These are phyloP conservation scores for Coluber constrictor DNA, from an alignment of 2,797 vertebrate species.

Conservation along the genomic window DNA sequence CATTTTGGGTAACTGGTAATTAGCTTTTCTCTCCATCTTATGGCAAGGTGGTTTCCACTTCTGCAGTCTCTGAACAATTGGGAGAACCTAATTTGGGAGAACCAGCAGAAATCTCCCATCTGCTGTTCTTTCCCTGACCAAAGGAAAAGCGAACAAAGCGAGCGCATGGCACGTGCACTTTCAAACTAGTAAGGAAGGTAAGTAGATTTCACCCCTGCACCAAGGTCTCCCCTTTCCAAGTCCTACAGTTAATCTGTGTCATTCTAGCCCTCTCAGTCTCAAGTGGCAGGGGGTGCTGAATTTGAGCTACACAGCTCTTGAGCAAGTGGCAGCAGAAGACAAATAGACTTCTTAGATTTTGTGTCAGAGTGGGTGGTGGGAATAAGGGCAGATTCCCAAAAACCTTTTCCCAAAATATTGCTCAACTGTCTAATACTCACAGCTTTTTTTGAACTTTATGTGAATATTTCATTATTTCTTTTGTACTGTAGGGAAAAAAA, in stretches of 20 bases:
- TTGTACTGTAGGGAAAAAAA: not conserved
- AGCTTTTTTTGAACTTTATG: conserved; percentile 23
- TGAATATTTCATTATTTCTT: conserved; percentile 34
- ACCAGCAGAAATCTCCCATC: not conserved
- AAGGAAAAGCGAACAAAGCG: too few species aligned
- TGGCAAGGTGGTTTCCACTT: not conserved
- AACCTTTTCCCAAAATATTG: not conserved
- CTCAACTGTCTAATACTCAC: not conserved
- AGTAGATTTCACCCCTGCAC: not conserved
- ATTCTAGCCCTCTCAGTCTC: not conserved
- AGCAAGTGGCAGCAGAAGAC: not conserved
- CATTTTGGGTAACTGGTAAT: not conserved
- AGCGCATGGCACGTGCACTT: too few species aligned
- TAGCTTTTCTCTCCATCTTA: not conserved
- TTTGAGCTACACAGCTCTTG: not conserved
- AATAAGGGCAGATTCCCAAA: not conserved
- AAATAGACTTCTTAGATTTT: not conserved
- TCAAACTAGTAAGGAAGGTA: too few species aligned
- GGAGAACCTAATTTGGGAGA: not conserved
- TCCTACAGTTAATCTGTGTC: not conserved
- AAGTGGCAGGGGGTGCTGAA: not conserved
- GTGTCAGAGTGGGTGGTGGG: not conserved
- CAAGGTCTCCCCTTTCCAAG: not conserved
- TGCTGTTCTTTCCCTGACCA: not conserved
- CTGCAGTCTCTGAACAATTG: not conserved